These are phyloP conservation scores for Tadarida brasiliensis DNA, from an alignment of 2,797 vertebrate species.

Conservation along the genomic window DNA sequence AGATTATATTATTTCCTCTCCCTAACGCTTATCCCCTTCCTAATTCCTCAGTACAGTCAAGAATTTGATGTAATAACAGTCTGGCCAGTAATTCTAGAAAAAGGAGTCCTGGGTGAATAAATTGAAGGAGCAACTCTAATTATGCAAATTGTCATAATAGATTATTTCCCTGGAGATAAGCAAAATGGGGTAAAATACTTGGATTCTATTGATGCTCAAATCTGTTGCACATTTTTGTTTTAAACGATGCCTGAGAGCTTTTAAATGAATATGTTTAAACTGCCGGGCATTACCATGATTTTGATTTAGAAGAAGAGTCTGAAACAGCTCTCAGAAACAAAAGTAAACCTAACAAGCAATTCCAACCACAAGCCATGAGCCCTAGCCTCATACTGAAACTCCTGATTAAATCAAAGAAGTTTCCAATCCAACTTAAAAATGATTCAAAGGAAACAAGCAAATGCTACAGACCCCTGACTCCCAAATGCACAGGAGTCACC, in stretches of 20 bases:
- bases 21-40: slow-evolving; percentile 31
- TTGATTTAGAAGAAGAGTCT: not conserved
- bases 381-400: slow-evolving; percentile 15
- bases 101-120: slow-evolving; percentile 34
- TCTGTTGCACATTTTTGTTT: slow-evolving; percentile 51
- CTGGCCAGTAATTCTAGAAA: slow-evolving; percentile 73
- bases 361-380: not conserved
- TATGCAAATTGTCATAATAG: slow-evolving; percentile 65
- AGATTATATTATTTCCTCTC: slow-evolving; percentile 44
- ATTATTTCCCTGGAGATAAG: slow-evolving; percentile 20
- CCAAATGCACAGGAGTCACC: not conserved
- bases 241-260: not conserved
- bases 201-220: not conserved
- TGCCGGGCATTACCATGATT: not conserved
- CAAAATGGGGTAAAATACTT: slow-evolving; percentile 52
- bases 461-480: not conserved
- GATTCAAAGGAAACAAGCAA: slow-evolving; percentile 40
- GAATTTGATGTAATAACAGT: slow-evolving; percentile 66
- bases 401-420: slow-evolving; percentile 10
- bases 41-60: not conserved
- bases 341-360: slow-evolving; percentile 46
- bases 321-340: slow-evolving; percentile 51
- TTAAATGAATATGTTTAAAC: slow-evolving; percentile 36
- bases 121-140: slow-evolving; percentile 46
- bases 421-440: not conserved